These are phyloP conservation scores for Cephus spinipes DNA, from an alignment of 2,888 invertebrate species.

Conservation along the genomic window DNA sequence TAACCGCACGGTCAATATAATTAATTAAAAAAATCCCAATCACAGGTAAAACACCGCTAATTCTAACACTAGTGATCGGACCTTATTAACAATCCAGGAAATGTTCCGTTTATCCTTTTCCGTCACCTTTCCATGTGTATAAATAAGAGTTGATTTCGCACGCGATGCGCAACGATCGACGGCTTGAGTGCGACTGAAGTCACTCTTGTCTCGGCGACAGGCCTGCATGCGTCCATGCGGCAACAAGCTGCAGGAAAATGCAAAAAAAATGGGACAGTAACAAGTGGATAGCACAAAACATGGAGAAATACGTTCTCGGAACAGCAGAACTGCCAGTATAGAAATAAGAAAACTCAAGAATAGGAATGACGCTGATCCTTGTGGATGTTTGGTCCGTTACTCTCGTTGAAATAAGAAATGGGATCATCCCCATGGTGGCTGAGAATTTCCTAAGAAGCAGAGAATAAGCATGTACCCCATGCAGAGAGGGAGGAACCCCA, in stretches of 20 bases:
- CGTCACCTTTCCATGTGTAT: background rate
- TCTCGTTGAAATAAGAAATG: background rate
- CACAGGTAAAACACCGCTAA: background rate
- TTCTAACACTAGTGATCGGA: background rate
- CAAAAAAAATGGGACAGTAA: background rate
- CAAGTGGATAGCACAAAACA: background rate
- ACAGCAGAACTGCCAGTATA: background rate
- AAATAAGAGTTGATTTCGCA: background rate
- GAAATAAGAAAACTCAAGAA: background rate
- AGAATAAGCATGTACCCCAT: background rate
- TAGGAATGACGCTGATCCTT: background rate
- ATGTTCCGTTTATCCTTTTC: background rate
- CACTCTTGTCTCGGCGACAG: background rate
- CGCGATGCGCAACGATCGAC: background rate
- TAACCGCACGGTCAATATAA: background rate
- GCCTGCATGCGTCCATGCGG: background rate
- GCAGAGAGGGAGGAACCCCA: background rate
- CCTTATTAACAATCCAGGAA: background rate
- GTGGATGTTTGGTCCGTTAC: background rate
- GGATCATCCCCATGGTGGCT: background rate
- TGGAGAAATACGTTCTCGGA: background rate
- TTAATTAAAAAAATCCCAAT: background rate
- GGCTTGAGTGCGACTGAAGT: background rate
- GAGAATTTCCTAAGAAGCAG: background rate
- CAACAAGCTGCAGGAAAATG: background rate